phyloP scores from a whole-genome alignment of 2,113 vertebrate genomes.

The Tychaedon coryphoeus region DNA sequence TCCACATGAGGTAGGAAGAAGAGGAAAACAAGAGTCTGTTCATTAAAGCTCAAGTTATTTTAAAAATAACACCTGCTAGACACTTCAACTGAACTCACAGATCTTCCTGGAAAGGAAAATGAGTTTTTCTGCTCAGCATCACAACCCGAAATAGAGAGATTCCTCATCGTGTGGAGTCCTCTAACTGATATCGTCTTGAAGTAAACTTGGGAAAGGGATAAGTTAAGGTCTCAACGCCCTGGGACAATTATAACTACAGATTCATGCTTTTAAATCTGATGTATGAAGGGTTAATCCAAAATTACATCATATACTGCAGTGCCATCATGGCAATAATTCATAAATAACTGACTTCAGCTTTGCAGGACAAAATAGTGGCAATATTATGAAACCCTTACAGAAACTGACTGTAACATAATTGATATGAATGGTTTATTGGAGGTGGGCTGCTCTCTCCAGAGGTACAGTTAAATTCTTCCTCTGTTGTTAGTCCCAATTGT shows the following conservation, averaged over 20 bases:
- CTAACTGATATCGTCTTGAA: neutral
- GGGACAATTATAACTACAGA: neutral
- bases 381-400: neutral
- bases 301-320: neutral
- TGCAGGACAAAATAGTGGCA: neutral
- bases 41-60: neutral
- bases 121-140: neutral
- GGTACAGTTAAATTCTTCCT: neutral
- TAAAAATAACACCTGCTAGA: neutral
- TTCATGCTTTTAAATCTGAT: neutral
- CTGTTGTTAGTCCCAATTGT: neutral
- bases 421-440: neutral
- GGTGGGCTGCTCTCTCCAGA: neutral
- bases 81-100: neutral
- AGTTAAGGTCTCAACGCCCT: fast-evolving
- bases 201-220: neutral
- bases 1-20: neutral
- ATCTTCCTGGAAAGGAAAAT: neutral
- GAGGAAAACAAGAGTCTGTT: neutral
- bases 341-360: neutral
- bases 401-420: neutral
- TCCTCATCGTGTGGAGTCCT: neutral
- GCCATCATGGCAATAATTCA: neutral
- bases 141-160: neutral
- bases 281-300: neutral